A percentile compares a stretch with the other conserved stretches of the same genome.
phyloP scores from a whole-genome alignment of 1,140 invertebrate species.

The Helicoverpa zea region DNA sequence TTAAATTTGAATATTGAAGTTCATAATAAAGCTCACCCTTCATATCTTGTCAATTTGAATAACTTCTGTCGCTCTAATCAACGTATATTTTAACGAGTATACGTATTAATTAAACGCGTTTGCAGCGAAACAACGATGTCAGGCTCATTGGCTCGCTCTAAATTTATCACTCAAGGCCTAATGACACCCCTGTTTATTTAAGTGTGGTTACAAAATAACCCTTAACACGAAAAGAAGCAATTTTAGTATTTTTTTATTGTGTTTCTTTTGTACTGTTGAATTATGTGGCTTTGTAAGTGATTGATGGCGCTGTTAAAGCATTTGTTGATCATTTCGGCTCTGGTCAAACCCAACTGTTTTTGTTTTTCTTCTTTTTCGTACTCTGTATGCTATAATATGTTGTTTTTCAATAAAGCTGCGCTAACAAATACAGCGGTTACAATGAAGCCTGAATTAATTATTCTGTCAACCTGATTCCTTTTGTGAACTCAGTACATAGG shows the following conservation, averaged over 20 bases:
- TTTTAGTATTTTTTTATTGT: constrained; percentile 44
- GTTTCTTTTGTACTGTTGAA: constrained; percentile 52
- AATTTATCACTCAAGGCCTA: constrained; percentile 17
- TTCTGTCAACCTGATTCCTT: too few relatives aligned
- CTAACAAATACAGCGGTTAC: too few relatives aligned
- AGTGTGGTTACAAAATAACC: constrained; percentile 26
- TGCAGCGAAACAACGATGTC: neutral
- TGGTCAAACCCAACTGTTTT: neutral
- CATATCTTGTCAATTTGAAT: too few relatives aligned
- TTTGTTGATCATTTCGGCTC: constrained; percentile 25
- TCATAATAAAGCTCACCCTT: too few relatives aligned
- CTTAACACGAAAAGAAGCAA: constrained; percentile 40
- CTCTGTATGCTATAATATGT: neutral
- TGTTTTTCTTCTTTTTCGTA: neutral
- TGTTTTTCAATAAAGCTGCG: neutral
- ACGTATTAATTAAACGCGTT: neutral
- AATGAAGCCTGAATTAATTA: too few relatives aligned
- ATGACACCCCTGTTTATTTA: constrained; percentile 31
- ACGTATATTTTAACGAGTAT: neutral
- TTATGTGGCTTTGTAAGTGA: constrained; percentile 48
- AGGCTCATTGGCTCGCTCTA: constrained; percentile 8
- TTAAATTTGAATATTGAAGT: too few relatives aligned
- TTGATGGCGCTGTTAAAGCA: constrained; percentile 41
- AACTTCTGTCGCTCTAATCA: too few relatives aligned
- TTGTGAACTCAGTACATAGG: too few relatives aligned